A percentile compares a stretch with the other conserved stretches of the same genome.
phyloP scores from a whole-genome alignment of 2,113 vertebrate genomes.

The Pollachius pollachius region DNA sequence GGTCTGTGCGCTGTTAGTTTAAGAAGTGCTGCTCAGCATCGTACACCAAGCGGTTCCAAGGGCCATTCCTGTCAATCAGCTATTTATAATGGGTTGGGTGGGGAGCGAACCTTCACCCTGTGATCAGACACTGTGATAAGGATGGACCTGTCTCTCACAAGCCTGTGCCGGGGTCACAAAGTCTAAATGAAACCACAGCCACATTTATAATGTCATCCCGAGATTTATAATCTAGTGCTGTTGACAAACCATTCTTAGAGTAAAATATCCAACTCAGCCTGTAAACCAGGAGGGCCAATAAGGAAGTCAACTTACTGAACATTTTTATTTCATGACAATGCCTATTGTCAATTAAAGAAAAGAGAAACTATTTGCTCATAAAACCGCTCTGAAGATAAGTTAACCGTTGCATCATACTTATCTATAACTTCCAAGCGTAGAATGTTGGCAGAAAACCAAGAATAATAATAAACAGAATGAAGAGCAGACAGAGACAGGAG shows the following conservation, averaged over 20 bases:
- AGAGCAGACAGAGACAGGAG: neutral
- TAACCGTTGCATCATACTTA: neutral
- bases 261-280: neutral
- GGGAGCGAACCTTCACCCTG: neutral
- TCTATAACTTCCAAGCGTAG: neutral
- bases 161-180: neutral
- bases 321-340: neutral
- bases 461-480: neutral
- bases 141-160: neutral
- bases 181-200: neutral
- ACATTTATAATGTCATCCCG: no score
- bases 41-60: neutral
- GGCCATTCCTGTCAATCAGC: neutral
- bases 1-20: neutral
- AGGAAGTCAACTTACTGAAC: no score
- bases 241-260: neutral
- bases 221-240: no score
- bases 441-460: neutral
- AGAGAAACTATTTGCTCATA: neutral
- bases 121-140: conserved; percentile 19
- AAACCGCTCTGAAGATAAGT: neutral
- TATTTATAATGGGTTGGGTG: conserved; percentile 1
- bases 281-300: no score
- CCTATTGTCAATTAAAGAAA: neutral
- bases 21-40: neutral